Evolutionary conservation across 2,888 invertebrate species (phyloP).

Genomic region (Drosophila trichaetosa): DNA sequence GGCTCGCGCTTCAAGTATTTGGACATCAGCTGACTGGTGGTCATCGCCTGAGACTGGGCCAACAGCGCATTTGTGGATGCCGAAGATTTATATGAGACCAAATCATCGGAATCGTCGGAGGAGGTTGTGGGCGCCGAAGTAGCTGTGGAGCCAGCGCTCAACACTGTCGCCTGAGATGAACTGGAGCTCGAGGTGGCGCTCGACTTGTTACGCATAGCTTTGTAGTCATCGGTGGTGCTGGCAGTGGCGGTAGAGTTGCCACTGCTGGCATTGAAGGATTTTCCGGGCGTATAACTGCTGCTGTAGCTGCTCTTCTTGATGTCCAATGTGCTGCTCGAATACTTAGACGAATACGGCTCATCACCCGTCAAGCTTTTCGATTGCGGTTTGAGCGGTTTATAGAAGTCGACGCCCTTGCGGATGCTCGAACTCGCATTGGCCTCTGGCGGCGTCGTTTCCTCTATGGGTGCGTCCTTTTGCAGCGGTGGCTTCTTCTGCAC

Average conservation of each 20-base stretch:
- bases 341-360: conserved; percentile 66
- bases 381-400: conserved; percentile 82
- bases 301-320: conserved; percentile 69
- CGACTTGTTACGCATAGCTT: conserved; percentile 82
- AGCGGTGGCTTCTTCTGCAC: conserved; percentile 79
- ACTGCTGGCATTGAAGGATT: conserved; percentile 55
- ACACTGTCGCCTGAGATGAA: conserved; percentile 83
- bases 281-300: conserved; percentile 61
- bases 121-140: conserved; percentile 83
- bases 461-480: conserved; percentile 73
- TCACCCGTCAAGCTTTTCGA: conserved; percentile 67
- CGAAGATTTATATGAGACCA: conserved; percentile 83
- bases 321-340: conserved; percentile 62
- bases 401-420: conserved; percentile 81
- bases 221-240: conserved; percentile 80
- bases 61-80: conserved; percentile 83
- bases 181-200: conserved; percentile 83
- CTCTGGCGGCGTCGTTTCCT: conserved; percentile 66
- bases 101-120: conserved; percentile 83
- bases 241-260: conserved; percentile 68
- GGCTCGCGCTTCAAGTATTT: conserved; percentile 84
- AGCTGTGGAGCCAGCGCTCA: conserved; percentile 83
- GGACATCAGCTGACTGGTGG: conserved; percentile 84
- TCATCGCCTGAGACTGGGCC: conserved; percentile 85
- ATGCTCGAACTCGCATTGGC: conserved; percentile 45